phyloP scores from a whole-genome alignment of 1,140 invertebrate species.

The Plectus sambesii region DNA sequence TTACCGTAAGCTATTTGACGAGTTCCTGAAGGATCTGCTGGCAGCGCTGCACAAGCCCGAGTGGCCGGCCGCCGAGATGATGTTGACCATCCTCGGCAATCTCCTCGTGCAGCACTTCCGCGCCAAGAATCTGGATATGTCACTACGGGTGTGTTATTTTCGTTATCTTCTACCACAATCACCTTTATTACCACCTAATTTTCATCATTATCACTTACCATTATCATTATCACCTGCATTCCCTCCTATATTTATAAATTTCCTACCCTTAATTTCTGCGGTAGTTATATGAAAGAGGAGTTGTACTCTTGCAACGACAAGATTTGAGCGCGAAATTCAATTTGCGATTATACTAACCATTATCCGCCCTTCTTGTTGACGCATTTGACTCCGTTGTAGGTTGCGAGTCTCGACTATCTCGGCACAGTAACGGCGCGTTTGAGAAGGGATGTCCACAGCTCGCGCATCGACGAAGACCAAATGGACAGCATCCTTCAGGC shows the following conservation, averaged over 20 bases:
- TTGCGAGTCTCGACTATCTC: constrained; percentile 89
- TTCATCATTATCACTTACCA: no score
- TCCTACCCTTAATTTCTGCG: no score
- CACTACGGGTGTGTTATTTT: constrained; percentile 80
- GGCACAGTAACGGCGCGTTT: constrained; percentile 88
- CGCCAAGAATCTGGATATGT: constrained; percentile 91
- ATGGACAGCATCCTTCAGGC: constrained; percentile 31
- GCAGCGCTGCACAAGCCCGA: constrained; percentile 96
- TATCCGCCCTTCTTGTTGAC: no score
- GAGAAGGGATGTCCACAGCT: constrained; percentile 69
- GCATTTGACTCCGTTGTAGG: no score
- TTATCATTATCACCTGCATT: no score
- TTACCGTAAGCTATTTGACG: constrained; percentile 91
- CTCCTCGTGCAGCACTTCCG: constrained; percentile 59
- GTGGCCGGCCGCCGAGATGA: constrained; percentile 91
- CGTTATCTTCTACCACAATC: no score
- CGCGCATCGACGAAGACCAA: constrained; percentile 52
- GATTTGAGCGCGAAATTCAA: no score
- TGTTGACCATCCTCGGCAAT: constrained; percentile 81
- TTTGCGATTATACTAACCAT: no score
- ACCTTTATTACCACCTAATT: no score
- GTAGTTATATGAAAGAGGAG: no score
- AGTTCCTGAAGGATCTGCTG: constrained; percentile 93
- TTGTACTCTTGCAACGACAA: no score
- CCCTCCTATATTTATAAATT: no score